A percentile compares a stretch with the other conserved stretches of the same genome.
Conservation (phyloP, 2,113 vertebrate species). For the Ceyx margarethae region DNA sequence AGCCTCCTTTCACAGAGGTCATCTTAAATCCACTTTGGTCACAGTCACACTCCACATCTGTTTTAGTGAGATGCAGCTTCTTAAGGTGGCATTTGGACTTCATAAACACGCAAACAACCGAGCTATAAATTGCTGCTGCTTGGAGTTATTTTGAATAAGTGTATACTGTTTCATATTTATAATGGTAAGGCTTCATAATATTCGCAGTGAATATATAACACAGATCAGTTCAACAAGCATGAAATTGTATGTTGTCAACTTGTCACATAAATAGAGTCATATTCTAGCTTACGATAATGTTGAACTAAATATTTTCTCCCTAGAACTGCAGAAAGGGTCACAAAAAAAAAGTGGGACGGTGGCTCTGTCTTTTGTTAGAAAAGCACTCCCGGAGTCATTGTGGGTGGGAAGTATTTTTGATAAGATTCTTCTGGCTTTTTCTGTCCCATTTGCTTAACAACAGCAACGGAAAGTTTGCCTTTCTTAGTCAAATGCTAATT, state of each 20-base stretch:
- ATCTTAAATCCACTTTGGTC: constrained; percentile 77
- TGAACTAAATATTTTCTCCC: constrained; percentile 70
- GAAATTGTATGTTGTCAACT: constrained; percentile 86
- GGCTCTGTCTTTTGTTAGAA: constrained; percentile 40
- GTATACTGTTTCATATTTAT: constrained; percentile 84
- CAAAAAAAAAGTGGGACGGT: constrained; percentile 22
- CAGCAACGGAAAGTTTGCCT: constrained; percentile 17
- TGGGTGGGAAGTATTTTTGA: constrained; percentile 37
- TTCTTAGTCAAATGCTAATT: constrained; percentile 63
- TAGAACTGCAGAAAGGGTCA: constrained; percentile 62
- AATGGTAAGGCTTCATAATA: constrained; percentile 78
- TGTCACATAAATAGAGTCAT: constrained; percentile 83
- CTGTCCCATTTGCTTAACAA: not conserved
- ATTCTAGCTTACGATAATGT: constrained; percentile 75
- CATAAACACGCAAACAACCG: constrained; percentile 64
- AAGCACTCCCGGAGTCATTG: not conserved
- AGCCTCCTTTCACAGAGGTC: constrained; percentile 76
- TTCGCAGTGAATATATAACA: constrained; percentile 81
- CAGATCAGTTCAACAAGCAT: constrained; percentile 84
- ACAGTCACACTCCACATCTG: constrained; percentile 80
- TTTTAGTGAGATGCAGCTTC: constrained; percentile 74
- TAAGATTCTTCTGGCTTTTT: not conserved
- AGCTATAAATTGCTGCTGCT: constrained; percentile 77
- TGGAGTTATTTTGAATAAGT: constrained; percentile 82
- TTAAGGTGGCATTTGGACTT: constrained; percentile 77